Evolutionary conservation across 2,888 invertebrate species (phyloP).

Genomic region (Xestia xanthographa): DNA sequence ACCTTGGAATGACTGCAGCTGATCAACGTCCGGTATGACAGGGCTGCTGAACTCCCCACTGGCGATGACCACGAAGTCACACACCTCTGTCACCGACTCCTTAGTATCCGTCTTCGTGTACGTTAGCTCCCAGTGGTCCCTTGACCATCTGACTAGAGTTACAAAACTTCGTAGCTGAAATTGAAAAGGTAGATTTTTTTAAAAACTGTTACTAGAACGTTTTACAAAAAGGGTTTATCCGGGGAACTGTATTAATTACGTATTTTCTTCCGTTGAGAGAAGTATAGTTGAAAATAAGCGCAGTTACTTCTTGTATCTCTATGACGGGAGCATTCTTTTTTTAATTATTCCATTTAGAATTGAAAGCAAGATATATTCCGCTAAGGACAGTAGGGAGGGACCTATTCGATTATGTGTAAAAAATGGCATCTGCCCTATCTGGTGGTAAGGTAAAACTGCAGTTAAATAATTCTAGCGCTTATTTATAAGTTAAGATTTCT

Average conservation of each 20-base stretch:
- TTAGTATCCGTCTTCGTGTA: conserved; percentile 84
- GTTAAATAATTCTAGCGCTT: background rate
- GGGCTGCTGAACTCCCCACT: conserved; percentile 90
- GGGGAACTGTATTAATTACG: background rate
- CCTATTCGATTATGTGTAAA: background rate
- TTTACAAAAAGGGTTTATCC: background rate
- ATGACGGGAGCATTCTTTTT: background rate
- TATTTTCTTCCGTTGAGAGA: background rate
- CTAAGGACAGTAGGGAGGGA: background rate
- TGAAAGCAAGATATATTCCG: background rate
- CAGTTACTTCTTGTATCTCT: background rate
- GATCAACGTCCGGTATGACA: conserved; percentile 77
- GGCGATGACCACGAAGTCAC: conserved; percentile 92
- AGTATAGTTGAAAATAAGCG: background rate
- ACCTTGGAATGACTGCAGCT: conserved; percentile 83
- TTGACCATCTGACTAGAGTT: conserved; percentile 82
- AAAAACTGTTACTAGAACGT: background rate
- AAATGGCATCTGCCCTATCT: background rate
- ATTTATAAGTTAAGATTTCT: too few species aligned
- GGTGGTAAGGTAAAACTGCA: background rate
- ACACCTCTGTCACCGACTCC: conserved; percentile 83
- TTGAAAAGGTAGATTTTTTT: background rate
- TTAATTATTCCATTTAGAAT: background rate
- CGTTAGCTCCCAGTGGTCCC: conserved; percentile 87
- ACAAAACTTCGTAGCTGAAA: conserved; percentile 87